Conservation (phyloP, 2,797 vertebrate genomes). For the Phaenicophaeus curvirostris region DNA sequence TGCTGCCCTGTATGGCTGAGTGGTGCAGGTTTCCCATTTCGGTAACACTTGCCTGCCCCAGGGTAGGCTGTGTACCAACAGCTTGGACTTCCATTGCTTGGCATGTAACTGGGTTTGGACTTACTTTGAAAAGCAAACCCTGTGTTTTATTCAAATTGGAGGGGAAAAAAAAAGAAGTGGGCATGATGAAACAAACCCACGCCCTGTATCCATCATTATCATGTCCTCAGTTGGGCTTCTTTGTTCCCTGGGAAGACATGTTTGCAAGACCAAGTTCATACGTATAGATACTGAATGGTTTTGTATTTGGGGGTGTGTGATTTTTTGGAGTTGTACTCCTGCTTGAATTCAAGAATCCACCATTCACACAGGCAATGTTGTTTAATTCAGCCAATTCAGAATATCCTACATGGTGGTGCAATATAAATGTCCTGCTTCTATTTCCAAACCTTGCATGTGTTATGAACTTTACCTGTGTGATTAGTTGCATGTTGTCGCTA, state of each 20-base stretch:
- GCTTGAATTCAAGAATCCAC: not conserved
- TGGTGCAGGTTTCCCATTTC: not conserved
- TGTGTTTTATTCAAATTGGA: not conserved
- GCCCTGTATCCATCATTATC: not conserved
- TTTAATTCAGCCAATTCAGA: not conserved
- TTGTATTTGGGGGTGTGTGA: not conserved
- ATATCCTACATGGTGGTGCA: not conserved
- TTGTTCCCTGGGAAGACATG: accelerated
- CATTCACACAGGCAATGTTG: not conserved
- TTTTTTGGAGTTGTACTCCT: not conserved
- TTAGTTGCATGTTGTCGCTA: not conserved
- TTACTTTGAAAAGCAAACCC: not conserved
- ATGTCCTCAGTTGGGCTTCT: not conserved
- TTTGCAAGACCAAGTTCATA: not conserved
- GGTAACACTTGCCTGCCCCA: not conserved
- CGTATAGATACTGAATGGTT: not conserved
- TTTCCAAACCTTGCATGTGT: accelerated
- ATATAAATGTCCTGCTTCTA: not conserved
- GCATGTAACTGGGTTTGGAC: not conserved
- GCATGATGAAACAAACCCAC: not conserved
- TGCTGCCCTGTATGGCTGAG: not conserved
- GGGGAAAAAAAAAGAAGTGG: accelerated
- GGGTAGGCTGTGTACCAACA: not conserved
- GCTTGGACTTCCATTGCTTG: not conserved
- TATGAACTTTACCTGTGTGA: not conserved